Base-by-base conservation (phyloP, 92 coral and sea anemone genomes). In the Montipora capitata region DNA sequence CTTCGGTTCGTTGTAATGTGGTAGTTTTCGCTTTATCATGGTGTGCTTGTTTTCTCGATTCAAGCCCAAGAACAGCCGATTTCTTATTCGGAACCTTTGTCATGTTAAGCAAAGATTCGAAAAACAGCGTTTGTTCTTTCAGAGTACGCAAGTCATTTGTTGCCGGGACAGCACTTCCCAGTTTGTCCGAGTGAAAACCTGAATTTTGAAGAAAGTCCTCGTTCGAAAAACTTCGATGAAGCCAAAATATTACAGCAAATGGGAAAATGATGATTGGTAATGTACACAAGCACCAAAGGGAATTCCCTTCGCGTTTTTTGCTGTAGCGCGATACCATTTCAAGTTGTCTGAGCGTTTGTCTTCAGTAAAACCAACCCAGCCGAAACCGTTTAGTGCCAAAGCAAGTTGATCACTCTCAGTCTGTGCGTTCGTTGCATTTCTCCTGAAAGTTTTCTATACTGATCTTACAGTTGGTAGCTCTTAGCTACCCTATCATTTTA, bases 41-140 rank as follows among this genome's bases (percentile, higher is more conserved):
- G 20, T 7, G 35, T 15, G 14, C 42, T 72, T 48, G 71, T 61
- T 73, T 72, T 5, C 48, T 59, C 27, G 72, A 72, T 14, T 62
- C 58, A 20, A 72, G 10, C 13, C 62, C 39, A 5, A 70, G 16
- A 59, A 72, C 71, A 43, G 44, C 39, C 10, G 72, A 48, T 6
- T 72, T 4, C 73, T 4, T 59, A 3, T 10, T 57, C 7, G 87
- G 80, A 41, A 70, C 79, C 12, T 59, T 73, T 13, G 87, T 83
- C 87, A 83, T 83, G 59, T 83, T 83, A 27, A 83, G 87, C 38
- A 83, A 45, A 8, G 87, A 40, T 83, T 83, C 87, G 42, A 83
- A 83, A 72, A 83, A 83, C 35, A 70, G 56, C 45, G 76, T 83
- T 59, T 83, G 87, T 43, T 83, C 87, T 62, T 83, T 72, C 27